Evolutionary conservation across 2,113 vertebrate genomes (phyloP).

Genomic region (Bolborhynchus lineola): DNA sequence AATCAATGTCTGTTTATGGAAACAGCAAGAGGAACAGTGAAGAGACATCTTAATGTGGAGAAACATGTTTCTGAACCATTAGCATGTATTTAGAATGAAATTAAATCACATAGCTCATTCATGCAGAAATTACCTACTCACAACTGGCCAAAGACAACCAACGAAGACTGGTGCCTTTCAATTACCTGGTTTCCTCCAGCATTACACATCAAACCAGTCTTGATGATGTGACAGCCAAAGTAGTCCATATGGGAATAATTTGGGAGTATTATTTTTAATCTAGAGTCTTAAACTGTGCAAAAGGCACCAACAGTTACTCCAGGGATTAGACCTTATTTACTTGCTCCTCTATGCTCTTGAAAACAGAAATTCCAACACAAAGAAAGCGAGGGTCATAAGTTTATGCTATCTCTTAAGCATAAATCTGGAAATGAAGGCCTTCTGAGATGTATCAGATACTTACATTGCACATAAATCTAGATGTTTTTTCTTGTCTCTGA

Average conservation of each 20-base stretch:
- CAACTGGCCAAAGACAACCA: background rate
- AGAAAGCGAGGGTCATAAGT: background rate
- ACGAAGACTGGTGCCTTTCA: fast-evolving
- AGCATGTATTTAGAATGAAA: background rate
- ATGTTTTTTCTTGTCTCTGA: background rate
- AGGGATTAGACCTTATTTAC: background rate
- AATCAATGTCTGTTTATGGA: background rate
- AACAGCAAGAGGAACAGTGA: background rate
- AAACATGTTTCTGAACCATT: background rate
- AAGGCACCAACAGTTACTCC: background rate
- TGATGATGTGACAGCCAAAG: fast-evolving
- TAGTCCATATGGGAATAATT: background rate
- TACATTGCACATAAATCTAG: background rate
- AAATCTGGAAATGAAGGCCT: background rate
- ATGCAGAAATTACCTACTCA: background rate
- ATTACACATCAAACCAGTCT: background rate
- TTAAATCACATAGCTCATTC: background rate
- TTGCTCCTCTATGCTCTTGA: background rate
- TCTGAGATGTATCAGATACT: background rate
- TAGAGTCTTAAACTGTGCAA: background rate
- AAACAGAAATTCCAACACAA: background rate
- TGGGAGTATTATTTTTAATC: background rate
- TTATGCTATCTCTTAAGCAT: background rate
- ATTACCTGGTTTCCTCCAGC: background rate
- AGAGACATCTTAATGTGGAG: background rate